Evolutionary conservation across 2,113 vertebrate species (phyloP).

Genomic region (Dasypus novemcinctus): DNA sequence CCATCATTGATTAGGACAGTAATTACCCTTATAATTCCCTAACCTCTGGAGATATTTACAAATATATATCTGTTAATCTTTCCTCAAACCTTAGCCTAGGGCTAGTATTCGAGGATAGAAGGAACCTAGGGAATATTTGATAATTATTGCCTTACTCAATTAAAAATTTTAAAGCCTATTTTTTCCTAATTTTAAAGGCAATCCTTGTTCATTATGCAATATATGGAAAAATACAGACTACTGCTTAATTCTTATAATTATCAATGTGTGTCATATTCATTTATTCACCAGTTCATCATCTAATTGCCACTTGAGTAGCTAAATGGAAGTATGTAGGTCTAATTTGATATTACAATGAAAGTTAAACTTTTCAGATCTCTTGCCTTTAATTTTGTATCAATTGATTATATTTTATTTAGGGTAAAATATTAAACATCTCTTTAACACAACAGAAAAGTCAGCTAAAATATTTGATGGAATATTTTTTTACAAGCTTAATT

Average conservation of each 20-base stretch:
- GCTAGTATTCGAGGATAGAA: neutral
- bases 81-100: neutral
- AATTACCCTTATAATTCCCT: conserved; percentile 39
- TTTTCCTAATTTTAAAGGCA: conserved; percentile 27
- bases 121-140: neutral
- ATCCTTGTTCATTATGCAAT: neutral
- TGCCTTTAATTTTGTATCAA: conserved; percentile 35
- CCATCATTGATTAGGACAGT: neutral
- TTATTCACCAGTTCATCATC: neutral
- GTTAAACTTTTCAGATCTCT: conserved; percentile 27
- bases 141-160: conserved; percentile 31
- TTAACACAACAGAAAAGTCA: conserved; percentile 14
- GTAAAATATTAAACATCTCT: conserved; percentile 29
- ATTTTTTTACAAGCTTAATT: neutral
- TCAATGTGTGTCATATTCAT: neutral
- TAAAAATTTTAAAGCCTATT: neutral
- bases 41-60: conserved; percentile 9
- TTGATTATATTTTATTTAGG: conserved; percentile 32
- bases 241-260: conserved; percentile 30
- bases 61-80: conserved; percentile 13
- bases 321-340: neutral
- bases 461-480: neutral
- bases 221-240: neutral
- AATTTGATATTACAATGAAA: neutral
- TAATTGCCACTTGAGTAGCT: neutral